A percentile compares a stretch with the other conserved stretches of the same genome.
phyloP scores from a whole-genome alignment of 2,113 vertebrate species.

The Solea senegalensis region DNA sequence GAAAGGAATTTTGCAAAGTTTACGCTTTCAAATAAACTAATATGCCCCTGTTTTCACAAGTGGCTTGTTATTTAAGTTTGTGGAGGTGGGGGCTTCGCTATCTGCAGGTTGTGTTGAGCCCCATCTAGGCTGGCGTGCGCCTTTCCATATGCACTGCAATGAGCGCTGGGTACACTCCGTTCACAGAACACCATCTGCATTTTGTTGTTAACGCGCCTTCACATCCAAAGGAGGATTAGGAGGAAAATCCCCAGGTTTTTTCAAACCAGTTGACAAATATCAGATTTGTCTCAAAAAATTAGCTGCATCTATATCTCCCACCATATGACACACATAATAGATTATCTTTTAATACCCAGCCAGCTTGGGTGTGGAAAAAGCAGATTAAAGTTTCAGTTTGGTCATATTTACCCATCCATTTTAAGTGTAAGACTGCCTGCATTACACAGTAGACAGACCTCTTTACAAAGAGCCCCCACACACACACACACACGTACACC shows the following conservation, averaged over 20 bases:
- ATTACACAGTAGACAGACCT: slow-evolving; percentile 64
- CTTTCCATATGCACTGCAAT: slow-evolving; percentile 66
- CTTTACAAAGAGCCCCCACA: slow-evolving; percentile 52
- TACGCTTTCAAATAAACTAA: slow-evolving; percentile 63
- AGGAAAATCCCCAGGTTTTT: slow-evolving; percentile 83
- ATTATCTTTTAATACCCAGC: slow-evolving; percentile 85
- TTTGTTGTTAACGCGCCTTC: slow-evolving; percentile 84
- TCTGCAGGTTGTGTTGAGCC: slow-evolving; percentile 73
- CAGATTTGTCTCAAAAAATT: slow-evolving; percentile 89
- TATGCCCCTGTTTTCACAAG: slow-evolving; percentile 54
- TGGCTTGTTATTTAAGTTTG: slow-evolving; percentile 66
- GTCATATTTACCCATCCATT: slow-evolving; percentile 82
- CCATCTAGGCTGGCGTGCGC: slow-evolving; percentile 62
- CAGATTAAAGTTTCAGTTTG: slow-evolving; percentile 88
- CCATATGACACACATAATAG: slow-evolving; percentile 87
- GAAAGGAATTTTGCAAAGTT: slow-evolving; percentile 75
- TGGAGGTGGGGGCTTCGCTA: slow-evolving; percentile 35
- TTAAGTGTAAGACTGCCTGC: slow-evolving; percentile 61
- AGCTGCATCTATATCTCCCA: slow-evolving; percentile 84
- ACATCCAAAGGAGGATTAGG: slow-evolving; percentile 83
- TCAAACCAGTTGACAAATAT: slow-evolving; percentile 86
- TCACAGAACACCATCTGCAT: slow-evolving; percentile 83
- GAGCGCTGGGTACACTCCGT: slow-evolving; percentile 68
- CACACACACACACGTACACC: slow-evolving; percentile 10
- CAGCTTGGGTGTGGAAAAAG: slow-evolving; percentile 86